Evolutionary conservation across 1,140 invertebrate species (phyloP), one percentile per base, ranked within the genome.

Genomic region (Ostrea edulis): DNA sequence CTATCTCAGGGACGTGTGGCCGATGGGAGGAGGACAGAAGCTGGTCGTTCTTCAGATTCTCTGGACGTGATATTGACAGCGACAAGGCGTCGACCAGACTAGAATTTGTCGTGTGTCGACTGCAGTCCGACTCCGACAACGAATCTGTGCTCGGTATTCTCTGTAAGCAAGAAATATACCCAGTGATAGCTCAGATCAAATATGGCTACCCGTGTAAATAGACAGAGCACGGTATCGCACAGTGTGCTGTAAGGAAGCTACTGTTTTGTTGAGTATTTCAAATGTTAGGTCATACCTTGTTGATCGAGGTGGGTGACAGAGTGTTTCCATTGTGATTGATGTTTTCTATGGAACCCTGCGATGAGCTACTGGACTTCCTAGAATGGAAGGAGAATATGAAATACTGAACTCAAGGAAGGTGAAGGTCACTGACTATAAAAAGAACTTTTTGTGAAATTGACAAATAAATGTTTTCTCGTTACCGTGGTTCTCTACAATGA

Each of bases 1-100:
- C 96, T 84, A 98, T 96, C 35, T 96, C 95, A 0, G 98, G 98
- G 25, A 96, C 95, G 82, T 93, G 93, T 20, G 94, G 93, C 54
- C 85, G 87, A 4, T 90, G 90, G 14, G 89, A 90, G 35, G 89
- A 89, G 11, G 86, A 77, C n/a, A 88, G 87, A 22, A 91, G 83
- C 82, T 87, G 89, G 58, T 90, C 86, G 71, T 86, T 77, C 14
- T 35, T 22, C 68, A 84, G 55, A 86, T 89, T 86, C 84, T 84
- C 85, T 53, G 87, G 88, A 55, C 89, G 90, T 51, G 92, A 90
- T 22, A 91, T 91, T 12, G 93, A 93, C 71, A 94, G 87, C 11
- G 92, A 92, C 86, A 94, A 88, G 8, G 94, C 93, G 88, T 94
- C 94, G 11, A 93, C 91, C 35, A 94, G 91, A 91, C 92, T 94